phyloP scores from a whole-genome alignment of 2,113 vertebrate species.

The Clarias magur region DNA sequence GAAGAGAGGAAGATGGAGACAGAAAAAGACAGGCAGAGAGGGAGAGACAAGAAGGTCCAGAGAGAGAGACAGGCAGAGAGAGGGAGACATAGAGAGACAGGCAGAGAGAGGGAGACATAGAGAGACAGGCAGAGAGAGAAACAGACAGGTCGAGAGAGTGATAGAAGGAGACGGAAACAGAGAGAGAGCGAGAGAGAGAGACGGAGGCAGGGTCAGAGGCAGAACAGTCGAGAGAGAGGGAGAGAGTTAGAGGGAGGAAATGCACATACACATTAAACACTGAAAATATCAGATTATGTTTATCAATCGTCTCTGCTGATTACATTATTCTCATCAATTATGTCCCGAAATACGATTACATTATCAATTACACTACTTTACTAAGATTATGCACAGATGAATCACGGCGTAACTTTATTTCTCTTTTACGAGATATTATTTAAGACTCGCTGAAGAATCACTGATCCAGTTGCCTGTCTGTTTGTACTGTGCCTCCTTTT shows the following conservation, averaged over 20 bases:
- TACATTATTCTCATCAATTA: conserved; percentile 37
- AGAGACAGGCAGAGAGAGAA: not conserved
- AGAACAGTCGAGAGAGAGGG: not conserved
- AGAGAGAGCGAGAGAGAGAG: not conserved
- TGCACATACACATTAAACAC: not conserved
- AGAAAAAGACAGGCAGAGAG: not conserved
- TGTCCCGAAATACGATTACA: conserved; percentile 21
- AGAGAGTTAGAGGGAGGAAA: not conserved
- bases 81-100: not conserved
- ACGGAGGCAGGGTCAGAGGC: not conserved
- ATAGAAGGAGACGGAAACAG: not conserved
- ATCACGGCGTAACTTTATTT: conserved; percentile 32
- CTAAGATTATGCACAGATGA: not conserved
- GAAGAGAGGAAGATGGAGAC: too few relatives aligned
- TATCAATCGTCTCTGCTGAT: conserved; percentile 29
- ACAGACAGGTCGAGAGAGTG: not conserved
- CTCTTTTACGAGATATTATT: not conserved
- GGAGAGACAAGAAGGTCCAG: not conserved
- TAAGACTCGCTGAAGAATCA: not conserved
- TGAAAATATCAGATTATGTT: conserved; percentile 12
- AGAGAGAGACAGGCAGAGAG: too few relatives aligned
- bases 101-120: not conserved
- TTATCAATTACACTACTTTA: conserved; percentile 12
- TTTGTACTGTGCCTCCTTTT: not conserved
- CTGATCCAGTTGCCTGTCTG: not conserved